Evolutionary conservation across 2,113 vertebrate species (phyloP), one percentile per base, ranked within the genome.

Genomic region (Pangasianodon gigas): DNA sequence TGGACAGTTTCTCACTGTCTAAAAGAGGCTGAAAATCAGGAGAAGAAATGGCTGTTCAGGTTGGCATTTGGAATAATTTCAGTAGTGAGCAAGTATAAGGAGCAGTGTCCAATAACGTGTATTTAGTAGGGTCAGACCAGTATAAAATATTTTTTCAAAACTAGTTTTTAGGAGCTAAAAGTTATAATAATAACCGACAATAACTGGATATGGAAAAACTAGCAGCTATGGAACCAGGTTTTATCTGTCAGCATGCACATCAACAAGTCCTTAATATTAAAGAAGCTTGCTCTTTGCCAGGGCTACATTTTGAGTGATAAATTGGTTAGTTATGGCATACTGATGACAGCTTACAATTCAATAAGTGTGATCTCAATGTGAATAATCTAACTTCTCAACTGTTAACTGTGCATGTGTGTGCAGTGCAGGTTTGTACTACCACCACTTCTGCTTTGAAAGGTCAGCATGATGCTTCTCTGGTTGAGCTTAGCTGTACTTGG

Each of bases 401-500:
- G 14, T n/a, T 54, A 54, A 32, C 48, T 32, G 46, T 51, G 4
- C 46, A 14, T 29, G 75, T 62, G 82, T 14, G 56, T 26, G 21
- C 37, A 0, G 24, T 2, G n/a, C 46, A 51, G 48, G 21, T 74
- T 69, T 86, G 65, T 69, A 54, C n/a, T 54, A 44, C 62, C 2
- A 0, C 67, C 21, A 18, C 26, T 13, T 81, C 6, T 81, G 74
- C 74, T 74, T 84, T 80, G 56, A 67, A 85, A 86, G 77, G 26
- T 88, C 37, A 56, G n/a, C 86, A 18, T 46, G 56, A 44, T 84
- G 0, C 11, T 54, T 41, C 88, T 37, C 71, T 60, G n/a, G 46
- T 0, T 51, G n/a, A 32, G 71, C 88, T 81, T 69, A 91, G 89
- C 85, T 85, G 80, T 69, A 77, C 77, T 88, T 56, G 18, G 71